Evolutionary conservation across 2,797 vertebrate genomes (phyloP).

Genomic region (Phataginus tricuspis): DNA sequence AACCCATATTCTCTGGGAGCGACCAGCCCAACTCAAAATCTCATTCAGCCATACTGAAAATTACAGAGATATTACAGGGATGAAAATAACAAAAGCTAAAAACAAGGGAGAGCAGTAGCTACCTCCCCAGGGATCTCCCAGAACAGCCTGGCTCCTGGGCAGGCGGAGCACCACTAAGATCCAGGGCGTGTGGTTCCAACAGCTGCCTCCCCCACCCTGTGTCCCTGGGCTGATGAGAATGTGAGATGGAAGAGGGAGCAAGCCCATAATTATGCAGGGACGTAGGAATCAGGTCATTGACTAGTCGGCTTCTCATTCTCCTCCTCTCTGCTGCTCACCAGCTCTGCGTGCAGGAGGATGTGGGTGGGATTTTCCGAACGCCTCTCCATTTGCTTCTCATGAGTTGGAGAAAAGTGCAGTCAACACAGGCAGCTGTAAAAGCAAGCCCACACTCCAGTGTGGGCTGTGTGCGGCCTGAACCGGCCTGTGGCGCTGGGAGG

Average conservation of each 20-base stretch:
- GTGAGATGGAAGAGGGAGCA: neutral
- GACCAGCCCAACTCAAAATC: neutral
- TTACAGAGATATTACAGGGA: neutral
- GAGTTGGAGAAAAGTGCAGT: neutral
- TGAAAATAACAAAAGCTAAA: neutral
- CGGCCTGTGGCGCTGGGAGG: neutral
- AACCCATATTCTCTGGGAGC: neutral
- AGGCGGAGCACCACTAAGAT: neutral
- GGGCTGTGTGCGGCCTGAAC: neutral
- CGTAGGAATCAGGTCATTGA: neutral
- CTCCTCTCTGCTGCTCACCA: neutral
- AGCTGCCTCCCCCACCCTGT: neutral
- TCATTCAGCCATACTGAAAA: neutral
- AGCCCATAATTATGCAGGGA: neutral
- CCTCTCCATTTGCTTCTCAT: neutral
- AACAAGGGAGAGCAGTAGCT: neutral
- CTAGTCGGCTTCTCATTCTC: neutral
- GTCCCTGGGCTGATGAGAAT: neutral
- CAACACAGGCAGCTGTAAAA: neutral
- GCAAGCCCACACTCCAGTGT: neutral
- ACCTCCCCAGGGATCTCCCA: neutral
- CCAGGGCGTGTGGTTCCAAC: neutral
- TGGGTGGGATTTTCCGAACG: neutral
- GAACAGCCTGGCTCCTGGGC: neutral
- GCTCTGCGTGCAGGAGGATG: neutral